Base-by-base conservation (phyloP, 2,797 vertebrate genomes). In the Malurus splendens region DNA sequence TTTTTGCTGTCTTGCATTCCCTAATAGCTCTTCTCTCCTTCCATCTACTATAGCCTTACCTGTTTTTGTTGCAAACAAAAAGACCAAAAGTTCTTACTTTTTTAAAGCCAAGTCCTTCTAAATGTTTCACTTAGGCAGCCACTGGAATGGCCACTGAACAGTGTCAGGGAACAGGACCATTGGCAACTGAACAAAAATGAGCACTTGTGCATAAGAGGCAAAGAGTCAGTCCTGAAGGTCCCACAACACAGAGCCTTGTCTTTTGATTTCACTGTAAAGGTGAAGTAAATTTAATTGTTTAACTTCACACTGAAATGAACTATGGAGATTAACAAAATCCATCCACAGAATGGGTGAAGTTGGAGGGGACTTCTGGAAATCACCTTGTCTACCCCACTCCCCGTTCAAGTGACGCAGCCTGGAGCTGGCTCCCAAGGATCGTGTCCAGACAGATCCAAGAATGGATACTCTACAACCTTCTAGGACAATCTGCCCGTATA, bases 111-210 rank as follows among this genome's bases (percentile, higher is more conserved):
- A 67, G 11, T 42, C 0, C 39, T 66, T 81, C 39, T 25, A 32
- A 36, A 52, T n/a, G 20, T 60, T 28, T 28, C 1, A 1, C 13
- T 56, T 51, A 5, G 0, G 4, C 11, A 4, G 50, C 27, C 25
- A 33, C 28, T 17, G 56, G 64, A 87, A 55, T 17, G 60, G 27
- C 48, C 47, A 27, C 42, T 15, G 9, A 14, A 28, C 28, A 84
- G 12, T 3, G 23, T 25, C 8, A 23, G 10, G 41, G 8, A 23
- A 24, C 23, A 44, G n/a, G 2, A 80, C 2, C 10, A 14, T 1
- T 9, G n/a, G 22, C 41, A 76, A 57, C 8, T 10, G 45, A 76
- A 44, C 22, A 64, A 24, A 77, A 81, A 55, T 7, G 5, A 59
- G 15, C 36, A 45, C 23, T 41, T 76, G 3, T 36, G 24, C 14